These are phyloP conservation scores for Phyto melanocephala DNA, from an alignment of 2,888 invertebrate genomes.

Conservation along the genomic window DNA sequence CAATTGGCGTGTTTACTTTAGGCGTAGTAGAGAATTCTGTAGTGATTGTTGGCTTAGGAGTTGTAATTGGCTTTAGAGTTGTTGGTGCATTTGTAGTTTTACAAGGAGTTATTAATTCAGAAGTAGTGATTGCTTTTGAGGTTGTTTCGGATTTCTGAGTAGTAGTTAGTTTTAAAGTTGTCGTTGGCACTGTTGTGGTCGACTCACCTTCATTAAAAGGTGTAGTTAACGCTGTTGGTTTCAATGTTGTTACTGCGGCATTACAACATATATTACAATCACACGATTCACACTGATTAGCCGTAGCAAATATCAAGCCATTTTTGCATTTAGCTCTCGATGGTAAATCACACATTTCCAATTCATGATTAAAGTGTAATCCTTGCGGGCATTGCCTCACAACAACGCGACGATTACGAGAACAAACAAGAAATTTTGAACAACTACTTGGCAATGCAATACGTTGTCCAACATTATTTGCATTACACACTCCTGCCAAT, in stretches of 20 bases:
- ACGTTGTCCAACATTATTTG: slow-evolving; percentile 54
- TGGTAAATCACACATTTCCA: slow-evolving; percentile 65
- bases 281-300: slow-evolving; percentile 48
- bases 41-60: not conserved
- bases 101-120: too few relatives aligned
- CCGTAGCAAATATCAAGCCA: not conserved
- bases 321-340: slow-evolving; percentile 44
- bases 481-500: slow-evolving; percentile 44
- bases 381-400: slow-evolving; percentile 61
- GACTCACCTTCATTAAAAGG: not conserved
- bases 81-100: not conserved
- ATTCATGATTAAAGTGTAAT: slow-evolving; percentile 63
- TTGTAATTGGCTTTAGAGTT: not conserved
- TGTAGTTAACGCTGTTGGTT: not conserved
- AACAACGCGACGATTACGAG: slow-evolving; percentile 10
- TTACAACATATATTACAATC: slow-evolving; percentile 62
- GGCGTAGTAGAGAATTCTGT: not conserved
- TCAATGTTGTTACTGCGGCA: not conserved
- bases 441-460: slow-evolving; percentile 61
- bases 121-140: too few relatives aligned
- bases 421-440: slow-evolving; percentile 61
- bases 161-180: not conserved
- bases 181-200: not conserved
- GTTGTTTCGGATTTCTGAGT: not conserved
- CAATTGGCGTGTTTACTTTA: not conserved